Evolutionary conservation across 2,113 vertebrate species (phyloP), one percentile per base, ranked within the genome.

Genomic region (Lagopus leucura): DNA sequence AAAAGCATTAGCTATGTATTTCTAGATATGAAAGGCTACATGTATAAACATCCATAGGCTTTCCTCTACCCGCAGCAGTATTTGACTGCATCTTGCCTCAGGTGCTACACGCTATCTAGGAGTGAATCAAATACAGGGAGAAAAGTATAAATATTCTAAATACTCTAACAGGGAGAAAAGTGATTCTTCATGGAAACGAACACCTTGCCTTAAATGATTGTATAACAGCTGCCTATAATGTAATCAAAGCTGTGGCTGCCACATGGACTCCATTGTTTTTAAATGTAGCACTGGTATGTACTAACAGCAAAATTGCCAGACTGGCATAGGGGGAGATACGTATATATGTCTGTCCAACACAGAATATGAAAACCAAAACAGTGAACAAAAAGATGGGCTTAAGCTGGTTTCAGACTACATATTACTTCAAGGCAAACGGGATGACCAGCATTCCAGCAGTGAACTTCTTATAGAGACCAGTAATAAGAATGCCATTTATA

Each of bases 161-260:
- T 38, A 38, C 38, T 38, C 34, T 77, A 86, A 63, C 64, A 48
- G 66, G 55, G 8, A 63, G 42, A 40, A 30, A 85, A 75, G 8
- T 11, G 34, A 55, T 83, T 76, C 60, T 88, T 90, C 25, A 32
- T 18, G 38, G 50, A 91, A 91, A 71, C n/a, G 6, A 65, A 28
- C 21, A 52, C 30, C 32, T 87, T 27, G 55, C 42, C 15, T 47
- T 48, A 91, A 82, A 20, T 27, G 57, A 64, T 45, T 58, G 25
- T 15, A 8, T 65, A 72, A 87, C 11, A 91, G 67, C 63, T 82
- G 60, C 32, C 79, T 64, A 2, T 32, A 74, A 9, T 69, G 45
- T 72, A 43, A 36, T 15, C 61, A 90, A 82, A 80, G 34, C 60
- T 77, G 75, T 69, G 78, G 81, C 66, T 79, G 81, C 70, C 87